phyloP scores from a whole-genome alignment of 53 echinoderm and acorn worm species.

The Paracentrotus lividus region DNA sequence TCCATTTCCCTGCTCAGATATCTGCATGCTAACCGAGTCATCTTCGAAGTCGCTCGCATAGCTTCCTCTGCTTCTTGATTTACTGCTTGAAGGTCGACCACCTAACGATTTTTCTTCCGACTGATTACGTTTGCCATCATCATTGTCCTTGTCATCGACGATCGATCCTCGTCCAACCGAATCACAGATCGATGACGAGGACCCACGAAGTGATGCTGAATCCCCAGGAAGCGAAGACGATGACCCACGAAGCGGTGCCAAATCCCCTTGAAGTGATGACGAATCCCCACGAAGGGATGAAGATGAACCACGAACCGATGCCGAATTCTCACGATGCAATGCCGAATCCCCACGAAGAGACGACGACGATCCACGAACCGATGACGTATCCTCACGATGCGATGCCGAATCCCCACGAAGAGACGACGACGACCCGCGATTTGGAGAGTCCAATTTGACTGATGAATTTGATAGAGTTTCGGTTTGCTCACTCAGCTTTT shows the following conservation, averaged over 20 bases:
- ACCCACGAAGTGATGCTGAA: not conserved
- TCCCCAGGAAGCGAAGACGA: too few relatives aligned
- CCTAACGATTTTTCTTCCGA: not conserved
- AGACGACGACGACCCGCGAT: not conserved
- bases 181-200: not conserved
- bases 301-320: constrained; percentile 24
- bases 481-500: not conserved
- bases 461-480: not conserved
- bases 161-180: not conserved
- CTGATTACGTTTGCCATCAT: not conserved
- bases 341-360: too few relatives aligned
- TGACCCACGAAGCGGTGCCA: not conserved
- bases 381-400: not conserved
- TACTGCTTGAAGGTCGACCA: constrained; percentile 29
- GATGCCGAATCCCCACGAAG: too few relatives aligned
- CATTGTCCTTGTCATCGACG: not conserved
- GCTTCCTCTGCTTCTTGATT: constrained; percentile 2
- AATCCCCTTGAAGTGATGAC: too few relatives aligned
- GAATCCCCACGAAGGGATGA: not conserved
- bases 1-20: not conserved
- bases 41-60: constrained; percentile 13
- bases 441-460: not conserved
- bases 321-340: not conserved
- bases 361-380: constrained; percentile 1
- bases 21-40: not conserved